These are phyloP conservation scores for Dascyllus trimaculatus DNA, from an alignment of 2,113 vertebrate genomes.

Conservation along the genomic window DNA sequence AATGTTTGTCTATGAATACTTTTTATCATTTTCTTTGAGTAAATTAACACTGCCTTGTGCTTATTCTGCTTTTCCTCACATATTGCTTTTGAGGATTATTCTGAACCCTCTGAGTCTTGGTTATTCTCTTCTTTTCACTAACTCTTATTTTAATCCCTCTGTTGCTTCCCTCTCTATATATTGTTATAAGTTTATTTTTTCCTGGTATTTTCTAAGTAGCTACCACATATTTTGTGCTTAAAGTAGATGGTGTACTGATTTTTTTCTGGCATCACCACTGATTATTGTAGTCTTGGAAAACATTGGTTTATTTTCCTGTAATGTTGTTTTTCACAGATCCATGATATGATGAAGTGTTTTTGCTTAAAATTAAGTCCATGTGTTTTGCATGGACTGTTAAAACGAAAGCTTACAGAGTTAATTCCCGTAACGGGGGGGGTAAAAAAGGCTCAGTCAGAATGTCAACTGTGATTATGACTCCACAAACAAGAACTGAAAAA, in stretches of 20 bases:
- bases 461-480: conserved; percentile 48
- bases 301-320: not conserved
- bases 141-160: not conserved
- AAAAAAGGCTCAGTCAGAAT: conserved; percentile 42
- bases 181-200: no score
- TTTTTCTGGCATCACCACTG: no score
- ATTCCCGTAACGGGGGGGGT: conserved; percentile 8
- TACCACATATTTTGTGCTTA: no score
- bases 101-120: not conserved
- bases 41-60: no score
- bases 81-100: not conserved
- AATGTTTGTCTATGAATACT: no score
- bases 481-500: conserved; percentile 20
- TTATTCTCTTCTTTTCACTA: not conserved
- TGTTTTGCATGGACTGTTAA: not conserved
- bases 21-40: no score
- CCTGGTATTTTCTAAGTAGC: no score
- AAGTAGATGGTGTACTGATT: no score
- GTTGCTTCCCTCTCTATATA: not conserved
- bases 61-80: no score
- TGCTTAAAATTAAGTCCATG: not conserved
- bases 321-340: not conserved
- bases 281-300: no score
- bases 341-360: not conserved
- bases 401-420: conserved; percentile 9